phyloP scores from a whole-genome alignment of 37 sponge, comb jelly and placozoan genomes.

The Trichoplax adhaerens region DNA sequence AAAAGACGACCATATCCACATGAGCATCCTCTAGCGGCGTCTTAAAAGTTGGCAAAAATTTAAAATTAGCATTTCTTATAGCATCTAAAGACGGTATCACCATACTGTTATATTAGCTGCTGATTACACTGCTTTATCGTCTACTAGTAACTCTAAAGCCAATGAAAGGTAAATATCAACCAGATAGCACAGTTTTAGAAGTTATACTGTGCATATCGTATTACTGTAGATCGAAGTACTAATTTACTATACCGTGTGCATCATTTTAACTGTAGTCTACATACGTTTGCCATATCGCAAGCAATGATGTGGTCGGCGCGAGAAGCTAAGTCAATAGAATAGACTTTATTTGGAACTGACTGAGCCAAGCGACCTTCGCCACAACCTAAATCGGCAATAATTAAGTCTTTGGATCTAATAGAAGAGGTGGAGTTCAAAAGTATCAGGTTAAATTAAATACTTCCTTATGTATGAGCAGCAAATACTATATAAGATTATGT shows the following conservation, averaged over 20 bases:
- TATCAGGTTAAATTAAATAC: too few species aligned
- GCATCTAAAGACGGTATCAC: too few species aligned
- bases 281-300: slow-evolving; percentile 68
- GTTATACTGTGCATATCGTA: too few species aligned
- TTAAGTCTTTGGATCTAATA: background rate
- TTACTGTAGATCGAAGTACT: background rate
- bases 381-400: slow-evolving; percentile 91
- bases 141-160: background rate
- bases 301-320: slow-evolving; percentile 45
- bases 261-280: background rate
- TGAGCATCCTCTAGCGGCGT: slow-evolving; percentile 35
- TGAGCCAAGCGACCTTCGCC: slow-evolving; percentile 69
- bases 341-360: slow-evolving; percentile 47
- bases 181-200: background rate
- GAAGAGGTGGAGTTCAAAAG: too few species aligned
- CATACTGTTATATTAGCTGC: too few species aligned
- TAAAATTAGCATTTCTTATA: background rate
- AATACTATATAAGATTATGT: too few species aligned
- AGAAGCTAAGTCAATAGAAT: slow-evolving; percentile 86
- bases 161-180: background rate
- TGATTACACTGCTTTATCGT: too few species aligned
- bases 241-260: background rate
- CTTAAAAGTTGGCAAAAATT: background rate
- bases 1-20: slow-evolving; percentile 79
- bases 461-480: background rate